Evolutionary conservation across 2,888 invertebrate genomes (phyloP), one percentile per base, ranked within the genome.

Genomic region (Dioctria rufipes): DNA sequence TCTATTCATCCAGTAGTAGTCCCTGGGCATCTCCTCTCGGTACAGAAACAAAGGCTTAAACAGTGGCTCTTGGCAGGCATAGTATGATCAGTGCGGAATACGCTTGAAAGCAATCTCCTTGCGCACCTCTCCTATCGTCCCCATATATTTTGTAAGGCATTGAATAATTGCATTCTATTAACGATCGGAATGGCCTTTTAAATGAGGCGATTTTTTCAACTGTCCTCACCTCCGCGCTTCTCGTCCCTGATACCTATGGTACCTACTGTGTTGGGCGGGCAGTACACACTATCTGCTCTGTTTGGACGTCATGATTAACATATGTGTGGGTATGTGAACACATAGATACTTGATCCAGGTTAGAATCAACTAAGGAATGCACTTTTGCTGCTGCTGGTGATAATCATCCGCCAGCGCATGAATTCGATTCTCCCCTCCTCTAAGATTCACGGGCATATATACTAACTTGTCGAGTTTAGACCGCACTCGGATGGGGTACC

Each of bases 121-220:
- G 49, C 25, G 49, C 39, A 46, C 75, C 54, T 39, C 65, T 75
- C 61, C n/a, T 25, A 25, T 25, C 25, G 43, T 43, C 13, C 8
- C 77, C 11, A 46, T 63, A n/a, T 46, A 46, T 42, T 42, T 37
- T 42, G 51, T 2, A 37, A 39, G 78, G 63, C 69, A 67, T 77
- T 82, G 80, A 82, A 80, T 80, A 82, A 82, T 80, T 80, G 77
- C 80, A 61, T 75, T 80, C 77, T 80, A 80, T 82, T 80, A 82
- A 79, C 79, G 79, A 80, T 66, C 69, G 80, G 79, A 79, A 82
- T 78, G 78, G 78, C 61, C 58, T 65, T 80, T 82, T 82, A 80
- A 82, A 82, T 82, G 82, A 82, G 73, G 80, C 58, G 69, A 80
- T 80, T 80, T 80, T 69, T 80, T 69, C 40, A 69, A 49, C 43